phyloP scores from a whole-genome alignment of 64 coral and sea anemone genomes.

The Montipora cactus region DNA sequence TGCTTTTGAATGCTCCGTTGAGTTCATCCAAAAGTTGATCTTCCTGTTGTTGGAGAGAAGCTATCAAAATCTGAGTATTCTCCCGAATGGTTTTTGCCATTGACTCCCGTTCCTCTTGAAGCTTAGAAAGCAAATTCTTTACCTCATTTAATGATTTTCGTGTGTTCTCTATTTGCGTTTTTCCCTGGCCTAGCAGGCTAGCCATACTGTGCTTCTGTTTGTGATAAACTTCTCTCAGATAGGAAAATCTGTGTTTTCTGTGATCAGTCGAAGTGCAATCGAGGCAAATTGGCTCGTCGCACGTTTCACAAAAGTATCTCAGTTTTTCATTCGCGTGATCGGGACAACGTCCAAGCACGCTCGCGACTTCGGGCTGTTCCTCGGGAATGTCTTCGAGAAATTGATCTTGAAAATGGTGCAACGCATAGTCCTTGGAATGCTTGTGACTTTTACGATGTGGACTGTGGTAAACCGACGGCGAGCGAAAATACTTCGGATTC shows the following conservation, averaged over 20 bases:
- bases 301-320: slow-evolving; percentile 92
- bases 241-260: slow-evolving; percentile 91
- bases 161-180: slow-evolving; percentile 84
- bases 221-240: slow-evolving; percentile 92
- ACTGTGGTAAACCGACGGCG: slow-evolving; percentile 33
- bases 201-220: slow-evolving; percentile 90
- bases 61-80: slow-evolving; percentile 68
- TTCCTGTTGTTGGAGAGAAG: slow-evolving; percentile 68
- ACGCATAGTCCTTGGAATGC: slow-evolving; percentile 70
- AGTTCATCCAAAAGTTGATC: slow-evolving; percentile 71
- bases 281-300: slow-evolving; percentile 88
- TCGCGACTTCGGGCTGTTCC: slow-evolving; percentile 84
- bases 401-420: slow-evolving; percentile 75
- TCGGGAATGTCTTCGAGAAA: slow-evolving; percentile 92
- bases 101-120: slow-evolving; percentile 70
- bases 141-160: slow-evolving; percentile 87
- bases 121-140: slow-evolving; percentile 73
- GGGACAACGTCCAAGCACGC: slow-evolving; percentile 81
- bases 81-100: slow-evolving; percentile 75
- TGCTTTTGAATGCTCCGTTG: slow-evolving; percentile 73
- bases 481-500: slow-evolving; percentile 68
- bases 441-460: slow-evolving; percentile 81
- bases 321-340: slow-evolving; percentile 77
- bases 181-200: slow-evolving; percentile 81
- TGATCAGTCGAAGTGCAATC: slow-evolving; percentile 83